Percentiles rank a stretch among this genome's conserved stretches.
Conservation (phyloP, 1,140 invertebrate genomes). For the Bombus pascuorum region DNA sequence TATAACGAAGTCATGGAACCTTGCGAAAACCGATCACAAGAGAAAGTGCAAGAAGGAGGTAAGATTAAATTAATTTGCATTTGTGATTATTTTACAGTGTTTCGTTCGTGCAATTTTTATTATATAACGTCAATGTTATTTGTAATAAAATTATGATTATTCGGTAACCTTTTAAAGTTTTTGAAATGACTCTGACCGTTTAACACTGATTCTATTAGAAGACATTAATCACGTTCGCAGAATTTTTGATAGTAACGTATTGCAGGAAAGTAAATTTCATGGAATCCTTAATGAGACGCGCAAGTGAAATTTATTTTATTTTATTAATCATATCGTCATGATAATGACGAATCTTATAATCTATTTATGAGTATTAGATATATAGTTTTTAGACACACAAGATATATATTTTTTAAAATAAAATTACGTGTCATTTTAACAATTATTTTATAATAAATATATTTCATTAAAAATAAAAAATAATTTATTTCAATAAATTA, state of each 20-base stretch:
- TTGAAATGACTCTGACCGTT: background rate
- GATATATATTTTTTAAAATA: background rate
- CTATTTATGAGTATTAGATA: background rate
- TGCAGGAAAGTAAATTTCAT: background rate
- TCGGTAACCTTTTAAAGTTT: slow-evolving; percentile 48
- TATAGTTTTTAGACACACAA: background rate
- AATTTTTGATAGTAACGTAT: background rate
- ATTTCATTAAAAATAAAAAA: slow-evolving; percentile 12
- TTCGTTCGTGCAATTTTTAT: slow-evolving; percentile 34
- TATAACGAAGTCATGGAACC: slow-evolving; percentile 70
- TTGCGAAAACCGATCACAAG: slow-evolving; percentile 58
- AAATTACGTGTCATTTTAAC: background rate
- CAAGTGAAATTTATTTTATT: slow-evolving; percentile 20
- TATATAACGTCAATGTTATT: slow-evolving; percentile 24
- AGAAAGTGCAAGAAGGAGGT: slow-evolving; percentile 72
- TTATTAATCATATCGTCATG: background rate
- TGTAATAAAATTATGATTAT: slow-evolving; percentile 36
- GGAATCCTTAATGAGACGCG: slow-evolving; percentile 16
- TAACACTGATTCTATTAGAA: background rate
- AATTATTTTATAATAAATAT: background rate
- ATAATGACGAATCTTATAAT: slow-evolving; percentile 1
- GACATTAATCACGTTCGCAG: background rate
- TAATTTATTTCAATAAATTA: background rate
- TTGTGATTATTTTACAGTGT: background rate
- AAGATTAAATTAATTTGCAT: slow-evolving; percentile 50